Percentiles rank a stretch among this genome's conserved stretches.
phyloP scores from a whole-genome alignment of 2,797 vertebrate genomes.

The Cynopterus sphinx region DNA sequence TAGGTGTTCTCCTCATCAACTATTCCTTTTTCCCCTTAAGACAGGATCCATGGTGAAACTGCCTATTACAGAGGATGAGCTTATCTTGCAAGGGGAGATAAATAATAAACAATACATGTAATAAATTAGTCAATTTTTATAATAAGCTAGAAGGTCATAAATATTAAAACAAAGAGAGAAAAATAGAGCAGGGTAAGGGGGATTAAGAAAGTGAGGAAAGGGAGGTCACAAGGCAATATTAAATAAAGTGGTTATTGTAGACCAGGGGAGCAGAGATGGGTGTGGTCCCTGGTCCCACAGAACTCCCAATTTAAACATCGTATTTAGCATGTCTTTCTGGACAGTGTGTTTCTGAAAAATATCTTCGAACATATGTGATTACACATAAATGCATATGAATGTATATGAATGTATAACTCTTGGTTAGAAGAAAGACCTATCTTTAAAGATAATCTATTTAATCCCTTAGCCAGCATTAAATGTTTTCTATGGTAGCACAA shows the following conservation, averaged over 20 bases:
- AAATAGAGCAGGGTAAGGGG: not conserved
- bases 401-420: not conserved
- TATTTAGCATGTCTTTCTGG: not conserved
- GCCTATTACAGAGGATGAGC: not conserved
- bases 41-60: not conserved
- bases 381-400: not conserved
- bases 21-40: not conserved
- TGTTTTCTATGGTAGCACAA: not conserved
- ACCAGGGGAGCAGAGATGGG: too few species aligned
- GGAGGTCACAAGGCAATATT: not conserved
- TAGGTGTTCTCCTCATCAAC: not conserved
- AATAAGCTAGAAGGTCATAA: not conserved
- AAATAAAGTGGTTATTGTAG: rapidly evolving
- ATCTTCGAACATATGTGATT: not conserved
- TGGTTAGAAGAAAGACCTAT: not conserved
- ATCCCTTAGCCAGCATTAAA: not conserved
- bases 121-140: not conserved
- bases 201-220: not conserved
- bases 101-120: not conserved
- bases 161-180: not conserved
- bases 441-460: constrained; percentile 4
- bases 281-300: not conserved
- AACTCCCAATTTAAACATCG: not conserved
- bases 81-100: not conserved
- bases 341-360: not conserved